Evolutionary conservation across 64 coral and sea anemone genomes (phyloP), one percentile per base, ranked within the genome.

Genomic region (Trachythela sp.): DNA sequence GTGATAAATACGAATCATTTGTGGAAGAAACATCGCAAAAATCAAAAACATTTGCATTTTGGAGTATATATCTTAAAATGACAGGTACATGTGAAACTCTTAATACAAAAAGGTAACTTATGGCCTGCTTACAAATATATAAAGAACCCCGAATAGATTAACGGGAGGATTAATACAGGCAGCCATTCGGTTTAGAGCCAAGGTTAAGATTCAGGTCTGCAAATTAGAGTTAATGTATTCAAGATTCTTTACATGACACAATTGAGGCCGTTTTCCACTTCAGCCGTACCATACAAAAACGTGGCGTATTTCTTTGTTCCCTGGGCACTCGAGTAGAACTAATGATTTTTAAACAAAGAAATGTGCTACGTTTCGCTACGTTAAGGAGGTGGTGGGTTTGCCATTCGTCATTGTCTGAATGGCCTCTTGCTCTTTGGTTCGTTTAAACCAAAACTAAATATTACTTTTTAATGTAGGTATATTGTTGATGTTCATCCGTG

Each of bases 21-120:
- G 64, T 72, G 68, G 24, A 72, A 72, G 68, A 72, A 35, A 35
- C 68, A 72, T 72, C 68, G 29, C 24, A 35, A 27, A 70, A 72
- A 72, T 72, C n/a, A 14, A 72, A 35, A 72, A 72, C 68, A n/a
- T n/a, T 72, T 72, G 68, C 68, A 72, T 72, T 72, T 72, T 72
- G 68, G 68, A 72, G 68, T 72, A 72, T 70, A 32, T 72, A 72
- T 72, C 33, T 72, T 27, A 72, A 72, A 72, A 72, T 72, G 68
- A 35, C 68, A 72, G 68, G 68, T 72, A 72, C 68, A n/a, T 72
- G 33, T 72, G 8, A 52, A 52, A 52, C 13, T 52, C 49, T 52
- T 52, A 52, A 52, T 20, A 52, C 22, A 52, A 52, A 52, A 49
- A 15, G 15, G 48, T 49, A 49, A 49, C 48, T 9, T 49, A 52